Evolutionary conservation across 2,797 vertebrate species (phyloP).

Genomic region (Rhinichthys osculus): DNA sequence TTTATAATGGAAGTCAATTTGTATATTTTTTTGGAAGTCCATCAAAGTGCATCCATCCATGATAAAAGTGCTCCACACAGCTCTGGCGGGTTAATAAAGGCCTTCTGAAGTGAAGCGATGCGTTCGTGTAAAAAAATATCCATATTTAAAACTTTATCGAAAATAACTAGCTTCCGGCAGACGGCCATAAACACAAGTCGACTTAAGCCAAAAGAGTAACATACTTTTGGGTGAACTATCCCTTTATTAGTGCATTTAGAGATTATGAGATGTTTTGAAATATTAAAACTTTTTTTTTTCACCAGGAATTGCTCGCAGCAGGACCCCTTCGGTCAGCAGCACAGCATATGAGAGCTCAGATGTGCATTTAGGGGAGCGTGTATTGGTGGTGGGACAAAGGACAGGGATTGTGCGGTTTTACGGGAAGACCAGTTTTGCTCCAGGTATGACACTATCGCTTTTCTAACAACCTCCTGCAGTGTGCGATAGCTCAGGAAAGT

Average conservation of each 20-base stretch:
- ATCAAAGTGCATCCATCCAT: too few relatives aligned
- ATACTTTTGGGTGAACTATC: too few relatives aligned
- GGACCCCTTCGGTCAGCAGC: slow-evolving; percentile 76
- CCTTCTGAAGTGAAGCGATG: too few relatives aligned
- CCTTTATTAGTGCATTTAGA: not conserved
- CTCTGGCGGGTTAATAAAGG: too few relatives aligned
- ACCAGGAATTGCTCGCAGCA: slow-evolving; percentile 75
- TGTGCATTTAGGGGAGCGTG: slow-evolving; percentile 82
- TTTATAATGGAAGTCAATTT: too few relatives aligned
- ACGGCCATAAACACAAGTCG: too few relatives aligned
- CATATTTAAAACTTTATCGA: too few relatives aligned
- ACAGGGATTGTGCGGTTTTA: slow-evolving; percentile 88
- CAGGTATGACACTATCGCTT: slow-evolving; percentile 80
- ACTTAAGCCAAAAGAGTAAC: too few relatives aligned
- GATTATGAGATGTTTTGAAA: not conserved
- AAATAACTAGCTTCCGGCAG: too few relatives aligned
- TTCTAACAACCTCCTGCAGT: not conserved
- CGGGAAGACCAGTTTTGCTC: slow-evolving; percentile 92
- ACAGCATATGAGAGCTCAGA: slow-evolving; percentile 70
- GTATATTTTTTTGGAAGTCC: too few relatives aligned
- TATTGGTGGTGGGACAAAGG: slow-evolving; percentile 94
- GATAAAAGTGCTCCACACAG: too few relatives aligned
- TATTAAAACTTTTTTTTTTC: not conserved
- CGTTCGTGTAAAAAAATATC: too few relatives aligned
- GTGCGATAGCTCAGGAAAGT: not conserved